A percentile compares a stretch with the other conserved stretches of the same genome.
Evolutionary conservation across 2,113 vertebrate genomes (phyloP).

Genomic region (Colossoma macropomum): DNA sequence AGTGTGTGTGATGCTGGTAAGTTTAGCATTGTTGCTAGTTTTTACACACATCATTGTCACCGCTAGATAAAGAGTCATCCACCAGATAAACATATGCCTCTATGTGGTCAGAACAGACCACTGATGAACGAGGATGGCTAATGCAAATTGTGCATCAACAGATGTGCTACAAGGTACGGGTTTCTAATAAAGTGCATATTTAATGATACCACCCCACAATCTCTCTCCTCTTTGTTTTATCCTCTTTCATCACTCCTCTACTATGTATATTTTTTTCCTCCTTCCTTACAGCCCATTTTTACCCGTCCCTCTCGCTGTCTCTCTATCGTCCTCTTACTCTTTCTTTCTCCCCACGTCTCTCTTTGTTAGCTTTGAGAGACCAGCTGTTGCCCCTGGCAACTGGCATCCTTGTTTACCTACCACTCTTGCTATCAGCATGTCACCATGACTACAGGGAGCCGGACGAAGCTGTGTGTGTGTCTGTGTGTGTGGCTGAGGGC

Average conservation of each 20-base stretch:
- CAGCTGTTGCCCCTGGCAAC: conserved; percentile 76
- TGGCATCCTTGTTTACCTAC: conserved; percentile 82
- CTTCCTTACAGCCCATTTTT: neutral
- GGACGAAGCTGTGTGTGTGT: conserved; percentile 34
- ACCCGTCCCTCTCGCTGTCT: neutral
- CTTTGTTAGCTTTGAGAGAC: conserved; percentile 72
- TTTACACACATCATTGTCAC: neutral
- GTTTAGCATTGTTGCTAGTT: no score
- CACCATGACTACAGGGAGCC: conserved; percentile 80
- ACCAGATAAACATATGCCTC: neutral
- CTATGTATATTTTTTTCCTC: neutral
- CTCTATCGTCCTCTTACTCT: neutral
- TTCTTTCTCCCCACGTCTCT: conserved; percentile 1
- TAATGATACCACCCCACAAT: no score
- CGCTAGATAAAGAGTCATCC: neutral
- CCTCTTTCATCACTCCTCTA: conserved; percentile 33
- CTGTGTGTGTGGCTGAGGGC: conserved; percentile 32
- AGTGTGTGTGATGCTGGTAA: neutral
- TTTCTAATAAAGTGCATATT: conserved; percentile 25
- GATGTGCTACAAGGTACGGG: no score
- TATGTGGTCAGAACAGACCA: neutral
- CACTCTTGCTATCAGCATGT: conserved; percentile 83
- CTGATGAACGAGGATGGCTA: neutral
- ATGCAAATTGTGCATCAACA: no score
- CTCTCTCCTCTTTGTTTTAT: neutral